phyloP scores from a whole-genome alignment of 1,140 invertebrate genomes.

The Neuroterus valhalla region DNA sequence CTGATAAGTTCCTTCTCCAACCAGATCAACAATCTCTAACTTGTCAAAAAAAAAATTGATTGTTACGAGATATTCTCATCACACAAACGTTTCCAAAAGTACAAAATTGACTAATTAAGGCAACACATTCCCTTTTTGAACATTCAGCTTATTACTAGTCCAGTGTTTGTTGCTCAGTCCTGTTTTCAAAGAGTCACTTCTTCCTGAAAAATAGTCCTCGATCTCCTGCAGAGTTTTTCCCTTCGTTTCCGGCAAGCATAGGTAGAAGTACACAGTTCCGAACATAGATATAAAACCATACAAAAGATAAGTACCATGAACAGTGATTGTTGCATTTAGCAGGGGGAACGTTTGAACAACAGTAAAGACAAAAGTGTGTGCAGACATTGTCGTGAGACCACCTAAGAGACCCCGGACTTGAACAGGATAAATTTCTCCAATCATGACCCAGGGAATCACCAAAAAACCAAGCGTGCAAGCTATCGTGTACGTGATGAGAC shows the following conservation, averaged over 20 bases:
- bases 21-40: too few relatives aligned
- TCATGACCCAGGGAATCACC: constrained; percentile 85
- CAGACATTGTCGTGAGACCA: constrained; percentile 80
- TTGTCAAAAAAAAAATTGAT: too few relatives aligned
- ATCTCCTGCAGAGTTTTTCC: constrained; percentile 86
- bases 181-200: constrained; percentile 69
- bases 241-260: constrained; percentile 88
- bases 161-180: constrained; percentile 50
- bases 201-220: constrained; percentile 81
- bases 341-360: constrained; percentile 82
- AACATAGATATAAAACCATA: constrained; percentile 80
- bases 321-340: constrained; percentile 73
- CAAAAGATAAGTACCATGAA: constrained; percentile 79
- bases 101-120: constrained; percentile 48
- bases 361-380: constrained; percentile 80
- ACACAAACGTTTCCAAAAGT: background rate
- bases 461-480: constrained; percentile 81
- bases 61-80: too few relatives aligned
- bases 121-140: constrained; percentile 65
- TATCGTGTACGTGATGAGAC: constrained; percentile 79
- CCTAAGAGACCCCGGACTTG: constrained; percentile 81
- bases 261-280: constrained; percentile 77
- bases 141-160: constrained; percentile 57
- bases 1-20: too few relatives aligned
- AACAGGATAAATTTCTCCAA: constrained; percentile 82